Evolutionary conservation across 2,797 vertebrate genomes (phyloP).

Genomic region (Galago senegalensis): DNA sequence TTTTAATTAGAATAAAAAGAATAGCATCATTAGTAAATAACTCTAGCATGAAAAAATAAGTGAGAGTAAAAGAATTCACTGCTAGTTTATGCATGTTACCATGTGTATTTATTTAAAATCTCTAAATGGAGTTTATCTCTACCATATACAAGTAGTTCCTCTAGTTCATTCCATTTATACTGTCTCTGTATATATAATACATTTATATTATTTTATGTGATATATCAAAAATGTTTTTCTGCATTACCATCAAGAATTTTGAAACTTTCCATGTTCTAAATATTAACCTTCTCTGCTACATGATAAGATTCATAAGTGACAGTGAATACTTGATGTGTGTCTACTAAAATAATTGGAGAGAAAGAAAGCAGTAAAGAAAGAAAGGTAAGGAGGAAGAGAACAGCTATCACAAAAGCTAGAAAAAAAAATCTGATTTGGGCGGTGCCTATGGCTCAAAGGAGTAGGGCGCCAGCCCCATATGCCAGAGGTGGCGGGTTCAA

Average conservation of each 20-base stretch:
- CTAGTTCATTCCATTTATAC: slow-evolving; percentile 47
- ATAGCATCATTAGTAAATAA: slow-evolving; percentile 72
- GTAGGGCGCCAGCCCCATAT: no score
- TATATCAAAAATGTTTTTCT: not conserved
- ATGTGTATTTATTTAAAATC: slow-evolving; percentile 53
- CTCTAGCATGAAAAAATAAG: slow-evolving; percentile 70
- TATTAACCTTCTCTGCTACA: not conserved
- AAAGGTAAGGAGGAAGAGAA: not conserved
- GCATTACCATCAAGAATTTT: slow-evolving; percentile 1
- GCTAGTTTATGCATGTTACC: not conserved
- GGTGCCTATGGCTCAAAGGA: no score
- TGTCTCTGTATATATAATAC: not conserved
- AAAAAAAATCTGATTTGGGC: not conserved
- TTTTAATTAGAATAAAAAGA: slow-evolving; percentile 81
- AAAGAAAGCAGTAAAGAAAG: not conserved
- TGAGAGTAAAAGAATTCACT: slow-evolving; percentile 44
- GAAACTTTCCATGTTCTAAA: slow-evolving; percentile 25
- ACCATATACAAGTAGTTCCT: not conserved
- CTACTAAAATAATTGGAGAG: not conserved
- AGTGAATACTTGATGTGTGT: not conserved
- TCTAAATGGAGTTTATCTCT: slow-evolving; percentile 59
- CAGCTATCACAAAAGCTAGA: not conserved
- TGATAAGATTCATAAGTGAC: not conserved
- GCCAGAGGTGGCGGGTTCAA: no score
- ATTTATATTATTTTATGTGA: not conserved